Conservation (phyloP, 2,113 vertebrate species). For the Nycticryphes semicollaris region DNA sequence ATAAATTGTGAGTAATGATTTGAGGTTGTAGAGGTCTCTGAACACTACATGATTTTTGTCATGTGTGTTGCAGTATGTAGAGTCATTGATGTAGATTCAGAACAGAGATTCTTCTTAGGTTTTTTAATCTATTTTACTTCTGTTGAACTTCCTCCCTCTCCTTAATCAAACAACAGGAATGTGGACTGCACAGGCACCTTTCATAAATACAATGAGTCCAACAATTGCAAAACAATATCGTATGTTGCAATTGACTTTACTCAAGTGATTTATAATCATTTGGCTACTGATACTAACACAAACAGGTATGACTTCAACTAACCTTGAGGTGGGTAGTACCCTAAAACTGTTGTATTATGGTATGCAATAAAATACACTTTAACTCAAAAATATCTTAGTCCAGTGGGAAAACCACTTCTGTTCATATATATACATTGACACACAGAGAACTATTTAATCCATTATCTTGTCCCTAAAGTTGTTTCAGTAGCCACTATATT, state of each 20-base stretch:
- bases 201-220: background rate
- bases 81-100: slow-evolving; percentile 47
- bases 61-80: slow-evolving; percentile 16
- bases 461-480: background rate
- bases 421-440: background rate
- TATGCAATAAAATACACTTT: background rate
- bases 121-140: background rate
- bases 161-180: background rate
- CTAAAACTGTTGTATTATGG: background rate
- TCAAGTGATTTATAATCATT: slow-evolving; percentile 12
- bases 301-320: background rate
- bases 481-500: background rate
- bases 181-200: background rate
- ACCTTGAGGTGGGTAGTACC: background rate
- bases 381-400: background rate
- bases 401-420: background rate
- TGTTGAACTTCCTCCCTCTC: background rate
- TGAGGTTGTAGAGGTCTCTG: background rate
- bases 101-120: slow-evolving; percentile 7
- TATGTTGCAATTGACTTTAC: background rate
- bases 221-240: background rate
- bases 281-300: background rate
- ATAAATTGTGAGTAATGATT: slow-evolving; percentile 16
- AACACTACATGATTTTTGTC: background rate
- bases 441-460: background rate